Evolutionary conservation across 2,113 vertebrate genomes (phyloP), one percentile per base, ranked within the genome.

Genomic region (Lagenorhynchus albirostris): DNA sequence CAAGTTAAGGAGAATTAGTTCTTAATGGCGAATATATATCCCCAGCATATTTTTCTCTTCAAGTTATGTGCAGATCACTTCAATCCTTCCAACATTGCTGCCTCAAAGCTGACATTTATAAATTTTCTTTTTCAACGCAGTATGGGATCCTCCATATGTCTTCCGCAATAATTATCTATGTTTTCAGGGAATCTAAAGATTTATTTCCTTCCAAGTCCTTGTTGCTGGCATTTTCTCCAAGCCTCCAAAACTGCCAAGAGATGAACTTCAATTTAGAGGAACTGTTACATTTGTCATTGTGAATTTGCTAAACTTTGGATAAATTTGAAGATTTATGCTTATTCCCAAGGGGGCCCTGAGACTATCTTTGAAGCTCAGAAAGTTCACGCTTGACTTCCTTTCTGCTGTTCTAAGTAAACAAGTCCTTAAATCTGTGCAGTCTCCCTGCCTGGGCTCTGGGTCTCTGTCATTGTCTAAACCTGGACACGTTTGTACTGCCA

Each of bases 251-350:
- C 96, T 97, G 96, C 98, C 98, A 98, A 97, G 97, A 97, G 89
- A 98, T 98, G 97, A 98, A 98, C 98, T 98, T 98, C 94, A 95
- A 96, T 98, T 98, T 98, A 97, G 95, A 96, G 86, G 97, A 97
- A 82, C 36, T 68, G 97, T 98, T 98, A 97, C 97, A 97, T 98
- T 97, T 98, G 96, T 97, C 98, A 97, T 96, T 96, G 96, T 96
- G 94, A 98, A 98, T 98, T 98, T 97, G 96, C 98, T 96, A 96
- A 98, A 97, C 86, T 96, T 97, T 94, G 97, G 92, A 96, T 92
- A 97, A 80, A 98, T 97, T 92, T 95, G 96, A 97, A 97, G 92
- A 97, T 97, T 95, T 96, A 95, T 95, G 86, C 95, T 95, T 89
- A 95, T 81, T 94, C 89, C 95, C 93, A 88, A 96, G 67, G 53